A percentile compares a stretch with the other conserved stretches of the same genome.
Evolutionary conservation across 1,140 invertebrate species (phyloP).

Genomic region (Chymomyza costata): DNA sequence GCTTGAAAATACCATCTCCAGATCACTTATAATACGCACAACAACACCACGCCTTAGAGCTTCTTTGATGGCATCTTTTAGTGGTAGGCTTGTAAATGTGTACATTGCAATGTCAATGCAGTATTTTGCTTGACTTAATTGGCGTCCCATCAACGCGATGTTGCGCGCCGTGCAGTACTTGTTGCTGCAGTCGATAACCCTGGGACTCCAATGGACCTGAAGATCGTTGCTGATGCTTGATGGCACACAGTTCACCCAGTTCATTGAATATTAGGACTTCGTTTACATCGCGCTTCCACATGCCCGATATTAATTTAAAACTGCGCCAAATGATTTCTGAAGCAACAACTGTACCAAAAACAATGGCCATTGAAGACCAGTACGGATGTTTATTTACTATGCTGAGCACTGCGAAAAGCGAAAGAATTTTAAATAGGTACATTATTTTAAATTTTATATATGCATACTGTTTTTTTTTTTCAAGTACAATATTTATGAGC

Average conservation of each 20-base stretch:
- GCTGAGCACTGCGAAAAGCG: conserved; percentile 5
- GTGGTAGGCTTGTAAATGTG: conserved; percentile 29
- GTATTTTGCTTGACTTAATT: conserved; percentile 47
- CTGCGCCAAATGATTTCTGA: conserved; percentile 1
- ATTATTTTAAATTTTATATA: not conserved
- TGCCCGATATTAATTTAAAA: too few relatives aligned
- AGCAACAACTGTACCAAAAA: not conserved
- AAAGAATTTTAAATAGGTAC: not conserved
- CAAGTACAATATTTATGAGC: too few relatives aligned
- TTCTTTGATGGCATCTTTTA: conserved; percentile 23
- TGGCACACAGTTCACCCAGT: conserved; percentile 6
- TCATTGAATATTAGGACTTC: conserved; percentile 50
- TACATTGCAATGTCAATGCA: conserved; percentile 60
- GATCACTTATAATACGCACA: conserved; percentile 52
- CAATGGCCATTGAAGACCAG: not conserved
- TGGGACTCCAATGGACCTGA: too few relatives aligned
- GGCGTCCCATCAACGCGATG: conserved; percentile 20
- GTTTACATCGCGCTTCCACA: not conserved
- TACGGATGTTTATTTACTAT: conserved; percentile 1
- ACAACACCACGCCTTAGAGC: conserved; percentile 40
- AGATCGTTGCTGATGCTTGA: not conserved
- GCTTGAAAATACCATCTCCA: conserved; percentile 36
- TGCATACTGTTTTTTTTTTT: conserved; percentile 13
- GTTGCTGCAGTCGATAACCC: conserved; percentile 13
- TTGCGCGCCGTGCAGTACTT: conserved; percentile 24